Evolutionary conservation across 1,140 invertebrate genomes (phyloP), one percentile per base, ranked within the genome.

Genomic region (Trichonephila inaurata): DNA sequence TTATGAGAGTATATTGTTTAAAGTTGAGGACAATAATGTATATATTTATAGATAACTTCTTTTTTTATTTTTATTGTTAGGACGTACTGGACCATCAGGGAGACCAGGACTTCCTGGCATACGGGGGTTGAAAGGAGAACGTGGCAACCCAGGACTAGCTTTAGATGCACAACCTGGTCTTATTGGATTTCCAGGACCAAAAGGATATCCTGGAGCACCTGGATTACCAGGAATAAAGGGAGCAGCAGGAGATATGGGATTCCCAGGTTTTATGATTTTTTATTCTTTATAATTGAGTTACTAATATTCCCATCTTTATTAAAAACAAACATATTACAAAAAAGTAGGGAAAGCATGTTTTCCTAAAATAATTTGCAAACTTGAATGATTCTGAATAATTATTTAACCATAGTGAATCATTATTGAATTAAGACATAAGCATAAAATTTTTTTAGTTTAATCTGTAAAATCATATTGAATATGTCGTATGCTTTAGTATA

Each of bases 141-240:
- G 18, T 16, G 94, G 94, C n/a, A 91, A 86, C 69, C 91, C 94
- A 44, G 94, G 94, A 62, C n/a, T 89, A 19, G 90, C 87, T 60
- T 85, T 94, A 72, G 72, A 61, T 89, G 69, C 90, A 82, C 91
- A 97, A 94, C 96, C 97, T 69, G 98, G 98, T 33, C 96, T 97
- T 62, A 96, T 96, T 58, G 98, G 98, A 44, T 94, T 95, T 5
- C 95, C 94, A 66, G 97, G 97, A 92, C 96, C 97, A 18, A 97
- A 97, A 95, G 98, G 98, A 72, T 95, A 95, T 62, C 94, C 95
- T 87, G 97, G 97, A 21, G 95, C 96, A 18, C 95, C 94, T 94
- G 96, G 95, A 51, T 87, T 93, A 87, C 94, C 95, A 85, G 95
- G 95, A 58, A 33, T 94, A 85, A 94, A 95, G 95, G 96, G 95